phyloP scores from a whole-genome alignment of 2,113 vertebrate genomes.

The Daboia siamensis region DNA sequence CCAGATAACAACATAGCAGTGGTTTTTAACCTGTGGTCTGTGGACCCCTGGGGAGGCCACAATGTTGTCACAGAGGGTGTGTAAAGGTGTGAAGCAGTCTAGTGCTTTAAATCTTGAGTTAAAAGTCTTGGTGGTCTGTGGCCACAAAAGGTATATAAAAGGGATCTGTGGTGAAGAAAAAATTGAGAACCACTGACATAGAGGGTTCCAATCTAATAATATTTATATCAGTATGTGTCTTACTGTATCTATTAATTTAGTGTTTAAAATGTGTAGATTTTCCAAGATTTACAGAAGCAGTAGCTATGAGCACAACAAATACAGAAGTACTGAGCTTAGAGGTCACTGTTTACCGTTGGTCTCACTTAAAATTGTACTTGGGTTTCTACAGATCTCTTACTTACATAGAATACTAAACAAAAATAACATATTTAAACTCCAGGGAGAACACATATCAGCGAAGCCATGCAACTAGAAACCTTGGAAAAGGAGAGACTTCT shows the following conservation, averaged over 20 bases:
- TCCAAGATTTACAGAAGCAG: neutral
- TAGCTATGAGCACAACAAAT: neutral
- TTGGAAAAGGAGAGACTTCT: neutral
- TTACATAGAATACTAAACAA: neutral
- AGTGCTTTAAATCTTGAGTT: neutral
- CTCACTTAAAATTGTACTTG: neutral
- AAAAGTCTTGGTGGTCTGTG: neutral
- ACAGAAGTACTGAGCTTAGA: neutral
- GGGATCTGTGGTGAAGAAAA: neutral
- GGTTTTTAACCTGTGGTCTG: neutral
- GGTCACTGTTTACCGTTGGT: neutral
- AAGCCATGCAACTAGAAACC: neutral
- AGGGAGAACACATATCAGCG: neutral
- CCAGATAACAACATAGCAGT: neutral
- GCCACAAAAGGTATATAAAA: neutral
- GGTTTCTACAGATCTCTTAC: neutral
- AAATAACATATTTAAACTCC: neutral
- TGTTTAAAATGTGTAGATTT: neutral
- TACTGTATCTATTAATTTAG: neutral
- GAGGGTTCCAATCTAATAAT: neutral
- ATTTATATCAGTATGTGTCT: neutral
- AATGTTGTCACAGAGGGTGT: neutral
- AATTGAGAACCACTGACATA: neutral
- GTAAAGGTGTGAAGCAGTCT: neutral
- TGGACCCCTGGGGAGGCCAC: neutral